Conservation (phyloP, 2,797 vertebrate species). For the Phrynocephalus forsythii region DNA sequence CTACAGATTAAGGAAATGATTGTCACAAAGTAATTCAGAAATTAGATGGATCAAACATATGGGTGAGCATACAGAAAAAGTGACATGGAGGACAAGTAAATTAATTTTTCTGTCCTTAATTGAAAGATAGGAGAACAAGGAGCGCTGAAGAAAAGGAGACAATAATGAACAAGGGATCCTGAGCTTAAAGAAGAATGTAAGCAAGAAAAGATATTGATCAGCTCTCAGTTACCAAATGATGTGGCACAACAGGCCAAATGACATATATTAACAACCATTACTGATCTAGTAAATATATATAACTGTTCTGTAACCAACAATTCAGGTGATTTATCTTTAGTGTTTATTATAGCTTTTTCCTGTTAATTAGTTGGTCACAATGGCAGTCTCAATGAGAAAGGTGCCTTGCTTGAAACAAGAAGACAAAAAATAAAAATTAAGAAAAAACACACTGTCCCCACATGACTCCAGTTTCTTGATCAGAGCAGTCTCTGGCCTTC, state of each 20-base stretch:
- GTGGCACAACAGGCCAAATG: not conserved
- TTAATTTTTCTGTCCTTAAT: not conserved
- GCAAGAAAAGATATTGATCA: not conserved
- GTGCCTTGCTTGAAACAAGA: too few species aligned
- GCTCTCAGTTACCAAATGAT: not conserved
- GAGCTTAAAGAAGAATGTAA: not conserved
- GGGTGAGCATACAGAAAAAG: not conserved
- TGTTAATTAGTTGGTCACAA: not conserved
- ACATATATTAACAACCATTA: not conserved
- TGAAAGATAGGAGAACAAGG: not conserved
- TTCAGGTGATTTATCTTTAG: not conserved
- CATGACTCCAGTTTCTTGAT: not conserved
- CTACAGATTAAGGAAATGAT: too few species aligned
- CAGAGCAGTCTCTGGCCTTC: not conserved
- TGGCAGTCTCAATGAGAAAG: not conserved
- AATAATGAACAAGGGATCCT: not conserved
- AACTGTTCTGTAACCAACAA: not conserved
- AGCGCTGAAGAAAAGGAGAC: too few species aligned
- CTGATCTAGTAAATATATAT: not conserved
- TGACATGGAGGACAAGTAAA: not conserved
- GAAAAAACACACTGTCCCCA: not conserved
- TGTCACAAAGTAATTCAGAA: too few species aligned
- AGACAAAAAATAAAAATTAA: not conserved
- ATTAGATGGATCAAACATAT: too few species aligned
- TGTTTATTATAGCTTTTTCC: not conserved